Base-by-base conservation (phyloP, 2,888 invertebrate species). In the Phlogophora meticulosa region DNA sequence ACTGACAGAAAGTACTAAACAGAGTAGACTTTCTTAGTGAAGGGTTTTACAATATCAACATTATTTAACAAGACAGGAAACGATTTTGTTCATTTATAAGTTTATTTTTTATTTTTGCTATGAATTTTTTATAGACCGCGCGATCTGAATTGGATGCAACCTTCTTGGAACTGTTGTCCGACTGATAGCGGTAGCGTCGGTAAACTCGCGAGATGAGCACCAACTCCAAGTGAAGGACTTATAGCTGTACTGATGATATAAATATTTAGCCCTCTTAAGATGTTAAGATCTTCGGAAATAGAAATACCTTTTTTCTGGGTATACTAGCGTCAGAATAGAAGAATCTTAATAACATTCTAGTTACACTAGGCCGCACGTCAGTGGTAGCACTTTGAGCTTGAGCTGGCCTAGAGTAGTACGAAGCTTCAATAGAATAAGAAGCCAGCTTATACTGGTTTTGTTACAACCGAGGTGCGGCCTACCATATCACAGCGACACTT, bases 401-500 rank as follows among this genome's bases (percentile, higher is more conserved):
- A n/a, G n/a, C n/a, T n/a, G n/a, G n/a, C n/a, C n/a, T n/a, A n/a
- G n/a, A n/a, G n/a, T n/a, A n/a, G n/a, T n/a, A n/a, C n/a, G n/a
- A n/a, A n/a, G n/a, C n/a, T n/a, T n/a, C n/a, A n/a, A n/a, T n/a
- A n/a, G n/a, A n/a, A n/a, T n/a, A n/a, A n/a, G n/a, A n/a, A n/a
- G n/a, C n/a, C n/a, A n/a, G n/a, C n/a, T n/a, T n/a, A n/a, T n/a
- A n/a, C n/a, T n/a, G n/a, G n/a, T n/a, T n/a, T n/a, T n/a, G n/a
- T n/a, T n/a, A n/a, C n/a, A n/a, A n/a, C n/a, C n/a, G n/a, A n/a
- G n/a, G n/a, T n/a, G n/a, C n/a, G n/a, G n/a, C n/a, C n/a, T n/a
- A n/a, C n/a, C n/a, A n/a, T n/a, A n/a, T n/a, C 36, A 59, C 76
- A 58, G 45, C 10, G 48, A 48, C 53, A 51, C 22, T 24, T 59